These are phyloP conservation scores for Cariama cristata DNA, from an alignment of 2,113 vertebrate species.

Conservation along the genomic window DNA sequence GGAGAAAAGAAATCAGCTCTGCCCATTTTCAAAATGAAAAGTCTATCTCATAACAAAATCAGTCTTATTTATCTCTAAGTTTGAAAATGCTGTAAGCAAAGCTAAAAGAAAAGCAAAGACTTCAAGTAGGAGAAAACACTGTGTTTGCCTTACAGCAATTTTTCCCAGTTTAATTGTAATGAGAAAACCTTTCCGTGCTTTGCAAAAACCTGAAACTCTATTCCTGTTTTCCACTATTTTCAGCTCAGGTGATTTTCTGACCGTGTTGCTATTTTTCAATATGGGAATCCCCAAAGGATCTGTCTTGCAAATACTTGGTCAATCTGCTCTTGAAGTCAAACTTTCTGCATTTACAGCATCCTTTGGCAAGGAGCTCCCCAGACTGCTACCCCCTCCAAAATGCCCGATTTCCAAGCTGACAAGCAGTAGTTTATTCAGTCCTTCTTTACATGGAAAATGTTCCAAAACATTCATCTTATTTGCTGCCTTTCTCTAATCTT, in stretches of 20 bases:
- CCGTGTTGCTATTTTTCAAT: neutral
- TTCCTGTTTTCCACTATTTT: neutral
- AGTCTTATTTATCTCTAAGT: neutral
- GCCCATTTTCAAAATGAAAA: neutral
- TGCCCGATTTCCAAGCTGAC: neutral
- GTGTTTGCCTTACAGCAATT: neutral
- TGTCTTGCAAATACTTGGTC: neutral
- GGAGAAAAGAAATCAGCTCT: neutral
- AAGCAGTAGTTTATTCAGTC: neutral
- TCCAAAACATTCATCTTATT: neutral
- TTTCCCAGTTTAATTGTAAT: neutral
- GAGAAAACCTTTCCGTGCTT: neutral
- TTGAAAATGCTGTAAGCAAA: neutral
- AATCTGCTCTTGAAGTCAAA: neutral
- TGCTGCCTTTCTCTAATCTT: neutral
- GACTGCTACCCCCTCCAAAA: neutral
- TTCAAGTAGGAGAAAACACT: neutral
- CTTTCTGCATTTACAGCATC: neutral
- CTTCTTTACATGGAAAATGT: neutral
- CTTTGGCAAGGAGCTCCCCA: neutral
- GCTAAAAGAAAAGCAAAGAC: neutral
- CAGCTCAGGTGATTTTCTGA: neutral
- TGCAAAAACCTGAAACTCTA: neutral
- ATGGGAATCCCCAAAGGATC: neutral
- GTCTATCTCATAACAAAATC: neutral